Conservation (phyloP, 2,888 invertebrate genomes). For the Nasonovia ribisnigri region DNA sequence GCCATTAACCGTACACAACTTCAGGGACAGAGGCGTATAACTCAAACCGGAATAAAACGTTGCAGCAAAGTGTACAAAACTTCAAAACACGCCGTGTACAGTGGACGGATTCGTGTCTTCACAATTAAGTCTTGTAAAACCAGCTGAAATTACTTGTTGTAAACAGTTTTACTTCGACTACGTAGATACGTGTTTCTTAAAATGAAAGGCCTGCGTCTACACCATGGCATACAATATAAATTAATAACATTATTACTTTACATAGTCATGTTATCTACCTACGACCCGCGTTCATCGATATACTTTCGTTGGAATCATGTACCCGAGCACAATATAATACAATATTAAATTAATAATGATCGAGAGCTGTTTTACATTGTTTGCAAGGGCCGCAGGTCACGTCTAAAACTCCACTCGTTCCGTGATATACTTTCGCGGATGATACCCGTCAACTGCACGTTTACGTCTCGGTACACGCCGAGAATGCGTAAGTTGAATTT, state of each 20-base stretch:
- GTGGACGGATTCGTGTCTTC: background rate
- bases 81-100: background rate
- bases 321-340: background rate
- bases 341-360: background rate
- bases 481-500: background rate
- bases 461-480: background rate
- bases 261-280: background rate
- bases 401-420: background rate
- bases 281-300: background rate
- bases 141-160: background rate
- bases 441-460: constrained; percentile 2
- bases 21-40: background rate
- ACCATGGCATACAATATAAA: background rate
- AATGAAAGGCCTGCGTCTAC: background rate
- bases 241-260: background rate
- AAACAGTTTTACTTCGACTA: background rate
- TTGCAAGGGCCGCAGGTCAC: background rate
- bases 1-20: background rate
- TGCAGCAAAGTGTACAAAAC: background rate
- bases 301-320: background rate
- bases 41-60: background rate
- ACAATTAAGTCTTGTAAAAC: background rate
- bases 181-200: background rate
- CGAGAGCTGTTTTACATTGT: background rate
- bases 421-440: background rate